These are phyloP conservation scores for Melanotaenia trifasciata DNA, from an alignment of 2,797 vertebrate genomes.

Conservation along the genomic window DNA sequence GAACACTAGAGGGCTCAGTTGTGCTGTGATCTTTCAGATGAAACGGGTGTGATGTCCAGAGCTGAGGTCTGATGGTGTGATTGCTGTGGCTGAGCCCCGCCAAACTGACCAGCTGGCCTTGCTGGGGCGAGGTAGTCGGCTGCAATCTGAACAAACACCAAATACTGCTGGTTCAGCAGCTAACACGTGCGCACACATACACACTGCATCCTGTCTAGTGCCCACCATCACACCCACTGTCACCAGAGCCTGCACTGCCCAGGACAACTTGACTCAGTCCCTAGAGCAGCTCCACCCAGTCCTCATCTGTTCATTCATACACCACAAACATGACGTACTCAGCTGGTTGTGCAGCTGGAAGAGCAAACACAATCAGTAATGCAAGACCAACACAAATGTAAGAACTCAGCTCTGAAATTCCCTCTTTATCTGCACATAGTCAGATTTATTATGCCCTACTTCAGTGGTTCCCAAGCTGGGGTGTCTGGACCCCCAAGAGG, in stretches of 20 bases:
- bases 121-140: slow-evolving; percentile 41
- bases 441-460: slow-evolving; percentile 23
- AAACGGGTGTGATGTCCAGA: slow-evolving; percentile 2
- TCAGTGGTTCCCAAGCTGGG: background rate
- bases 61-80: slow-evolving; percentile 49
- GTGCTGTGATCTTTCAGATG: slow-evolving; percentile 31
- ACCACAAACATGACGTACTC: slow-evolving; percentile 26
- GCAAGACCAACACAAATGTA: background rate
- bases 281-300: slow-evolving; percentile 45
- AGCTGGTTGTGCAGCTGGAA: slow-evolving; percentile 30
- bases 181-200: slow-evolving; percentile 22
- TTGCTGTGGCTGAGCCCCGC: slow-evolving; percentile 49
- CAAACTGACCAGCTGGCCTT: slow-evolving; percentile 70
- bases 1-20: slow-evolving; percentile 75
- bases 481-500: too few species aligned
- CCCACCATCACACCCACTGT: slow-evolving; percentile 28
- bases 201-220: slow-evolving; percentile 19
- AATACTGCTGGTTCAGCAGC: slow-evolving; percentile 79
- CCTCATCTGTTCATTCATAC: slow-evolving; percentile 27
- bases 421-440: background rate
- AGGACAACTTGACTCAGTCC: slow-evolving; percentile 52
- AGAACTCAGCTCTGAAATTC: background rate
- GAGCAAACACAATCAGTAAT: background rate
- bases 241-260: slow-evolving; percentile 35
- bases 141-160: slow-evolving; percentile 73